Percentiles rank a stretch among this genome's conserved stretches.
These are phyloP conservation scores for Ormyrus rosae DNA, from an alignment of 2,888 invertebrate species.

Conservation along the genomic window DNA sequence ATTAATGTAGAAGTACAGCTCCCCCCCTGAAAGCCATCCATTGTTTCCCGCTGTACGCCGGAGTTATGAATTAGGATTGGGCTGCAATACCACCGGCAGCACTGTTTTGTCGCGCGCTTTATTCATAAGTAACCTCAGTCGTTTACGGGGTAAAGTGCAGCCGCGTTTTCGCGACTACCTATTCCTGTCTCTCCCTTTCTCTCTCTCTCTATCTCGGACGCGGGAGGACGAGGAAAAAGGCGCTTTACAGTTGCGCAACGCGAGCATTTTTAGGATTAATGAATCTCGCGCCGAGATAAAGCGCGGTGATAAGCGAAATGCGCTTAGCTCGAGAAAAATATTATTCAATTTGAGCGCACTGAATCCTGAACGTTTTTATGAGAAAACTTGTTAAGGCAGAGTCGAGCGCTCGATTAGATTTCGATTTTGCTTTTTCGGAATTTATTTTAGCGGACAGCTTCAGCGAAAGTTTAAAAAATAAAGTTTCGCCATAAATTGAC, in stretches of 20 bases:
- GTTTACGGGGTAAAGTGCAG: background rate
- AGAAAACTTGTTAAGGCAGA: no score
- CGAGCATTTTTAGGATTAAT: background rate
- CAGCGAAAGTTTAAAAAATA: no score
- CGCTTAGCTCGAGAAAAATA: background rate
- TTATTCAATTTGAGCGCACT: background rate
- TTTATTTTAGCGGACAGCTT: no score
- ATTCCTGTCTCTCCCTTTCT: background rate
- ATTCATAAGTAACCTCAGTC: slow-evolving; percentile 49
- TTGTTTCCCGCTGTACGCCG: slow-evolving; percentile 54
- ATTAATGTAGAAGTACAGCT: slow-evolving; percentile 57
- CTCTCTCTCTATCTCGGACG: no score
- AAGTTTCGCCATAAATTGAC: no score
- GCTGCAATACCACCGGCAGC: background rate
- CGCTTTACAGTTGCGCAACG: no score
- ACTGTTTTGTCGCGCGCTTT: slow-evolving; percentile 40
- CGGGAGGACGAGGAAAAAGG: no score
- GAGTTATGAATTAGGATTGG: slow-evolving; percentile 54
- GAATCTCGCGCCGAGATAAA: slow-evolving; percentile 2
- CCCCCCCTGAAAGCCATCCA: slow-evolving; percentile 29
- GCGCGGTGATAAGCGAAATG: background rate
- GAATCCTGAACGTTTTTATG: no score
- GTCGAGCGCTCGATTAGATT: no score
- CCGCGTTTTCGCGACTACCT: slow-evolving; percentile 2
- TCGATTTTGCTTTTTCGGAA: no score